phyloP scores from a whole-genome alignment of 2,113 vertebrate species.

The Tetrao urogallus region DNA sequence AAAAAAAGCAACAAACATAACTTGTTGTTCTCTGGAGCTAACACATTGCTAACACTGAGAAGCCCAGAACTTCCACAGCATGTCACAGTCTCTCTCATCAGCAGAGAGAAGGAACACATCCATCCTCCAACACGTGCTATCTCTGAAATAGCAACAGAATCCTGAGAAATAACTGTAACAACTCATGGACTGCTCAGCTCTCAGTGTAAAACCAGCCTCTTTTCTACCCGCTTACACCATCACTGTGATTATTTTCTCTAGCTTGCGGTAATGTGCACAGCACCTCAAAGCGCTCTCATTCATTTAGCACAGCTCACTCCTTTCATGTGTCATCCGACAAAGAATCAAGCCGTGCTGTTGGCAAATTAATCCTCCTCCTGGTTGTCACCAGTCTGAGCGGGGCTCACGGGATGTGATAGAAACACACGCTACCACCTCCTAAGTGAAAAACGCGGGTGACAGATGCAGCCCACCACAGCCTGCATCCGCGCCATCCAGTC shows the following conservation, averaged over 20 bases:
- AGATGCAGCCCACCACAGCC: neutral
- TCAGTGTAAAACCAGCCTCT: neutral
- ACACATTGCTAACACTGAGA: slow-evolving; percentile 15
- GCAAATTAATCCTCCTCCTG: neutral
- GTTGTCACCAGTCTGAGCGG: neutral
- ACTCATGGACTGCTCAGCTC: neutral
- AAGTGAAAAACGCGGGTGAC: accelerated
- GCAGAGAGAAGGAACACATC: neutral
- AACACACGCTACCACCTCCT: accelerated
- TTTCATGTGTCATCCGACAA: neutral
- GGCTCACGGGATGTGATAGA: neutral
- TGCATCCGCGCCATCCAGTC: neutral
- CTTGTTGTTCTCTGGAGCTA: slow-evolving; percentile 49
- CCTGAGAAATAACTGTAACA: neutral
- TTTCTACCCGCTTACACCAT: neutral
- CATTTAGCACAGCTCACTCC: neutral
- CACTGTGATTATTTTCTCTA: neutral
- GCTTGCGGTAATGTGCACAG: neutral
- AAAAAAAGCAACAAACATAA: neutral
- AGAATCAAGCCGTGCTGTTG: neutral
- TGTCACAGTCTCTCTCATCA: slow-evolving; percentile 23
- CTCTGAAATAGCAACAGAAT: neutral
- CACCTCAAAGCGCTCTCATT: neutral
- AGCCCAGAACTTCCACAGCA: slow-evolving; percentile 2
- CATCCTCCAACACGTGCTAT: neutral